A percentile compares a stretch with the other conserved stretches of the same genome.
phyloP scores from a whole-genome alignment of 2,113 vertebrate species.

The Ctenodactylus gundi region DNA sequence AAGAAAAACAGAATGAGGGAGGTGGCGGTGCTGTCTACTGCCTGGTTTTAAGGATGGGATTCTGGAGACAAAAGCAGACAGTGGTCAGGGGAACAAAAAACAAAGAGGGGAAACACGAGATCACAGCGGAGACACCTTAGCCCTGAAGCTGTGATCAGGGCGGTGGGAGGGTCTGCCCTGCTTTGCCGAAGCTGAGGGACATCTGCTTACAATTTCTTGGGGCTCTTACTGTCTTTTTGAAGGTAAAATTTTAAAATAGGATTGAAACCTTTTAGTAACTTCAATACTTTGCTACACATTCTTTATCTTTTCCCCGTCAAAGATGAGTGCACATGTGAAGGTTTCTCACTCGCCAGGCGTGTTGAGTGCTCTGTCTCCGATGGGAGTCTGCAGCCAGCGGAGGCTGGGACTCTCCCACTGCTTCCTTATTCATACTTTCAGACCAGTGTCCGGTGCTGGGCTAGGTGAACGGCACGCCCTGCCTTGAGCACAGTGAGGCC shows the following conservation, averaged over 20 bases:
- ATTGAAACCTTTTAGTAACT: neutral
- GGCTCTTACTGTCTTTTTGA: neutral
- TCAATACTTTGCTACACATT: neutral
- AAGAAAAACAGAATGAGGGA: neutral
- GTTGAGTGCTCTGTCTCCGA: neutral
- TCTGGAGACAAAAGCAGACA: constrained; percentile 1
- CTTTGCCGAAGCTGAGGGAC: neutral
- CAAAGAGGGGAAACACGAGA: neutral
- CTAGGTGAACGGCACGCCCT: neutral
- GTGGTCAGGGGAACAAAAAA: neutral
- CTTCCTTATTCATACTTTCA: neutral
- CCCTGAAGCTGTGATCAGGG: neutral
- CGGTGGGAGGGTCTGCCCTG: neutral
- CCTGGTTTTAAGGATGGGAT: neutral
- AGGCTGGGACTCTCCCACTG: neutral
- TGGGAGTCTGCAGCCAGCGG: constrained; percentile 1
- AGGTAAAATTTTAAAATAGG: neutral
- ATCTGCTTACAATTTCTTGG: neutral
- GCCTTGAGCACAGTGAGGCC: neutral
- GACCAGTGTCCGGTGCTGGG: neutral
- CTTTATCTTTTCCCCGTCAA: neutral
- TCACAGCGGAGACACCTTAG: neutral
- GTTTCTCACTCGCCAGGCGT: neutral
- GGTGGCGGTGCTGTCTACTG: neutral
- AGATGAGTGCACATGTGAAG: neutral